Conservation (phyloP, 2,888 invertebrate genomes). For the Heliconius cydno region DNA sequence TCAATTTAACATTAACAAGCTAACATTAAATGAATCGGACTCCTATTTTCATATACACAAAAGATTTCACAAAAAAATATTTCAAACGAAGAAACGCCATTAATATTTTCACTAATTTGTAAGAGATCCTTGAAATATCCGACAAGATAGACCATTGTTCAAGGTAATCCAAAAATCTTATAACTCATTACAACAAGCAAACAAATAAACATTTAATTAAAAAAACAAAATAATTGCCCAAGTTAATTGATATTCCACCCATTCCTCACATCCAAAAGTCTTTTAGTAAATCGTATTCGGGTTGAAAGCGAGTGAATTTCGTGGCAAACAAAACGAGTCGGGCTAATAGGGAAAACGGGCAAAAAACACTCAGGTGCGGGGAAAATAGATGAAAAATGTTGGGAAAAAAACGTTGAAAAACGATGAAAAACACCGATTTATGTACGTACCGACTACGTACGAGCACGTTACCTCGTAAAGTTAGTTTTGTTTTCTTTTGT, state of each 20-base stretch:
- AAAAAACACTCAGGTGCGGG: conserved; percentile 41
- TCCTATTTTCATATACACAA: too few species aligned
- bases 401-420: conserved; percentile 42
- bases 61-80: too few species aligned
- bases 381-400: conserved; percentile 43
- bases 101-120: too few species aligned
- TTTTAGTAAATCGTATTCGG: conserved; percentile 52
- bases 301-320: conserved; percentile 54
- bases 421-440: conserved; percentile 28
- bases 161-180: too few species aligned
- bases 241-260: conserved; percentile 40
- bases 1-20: too few species aligned
- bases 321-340: conserved; percentile 54
- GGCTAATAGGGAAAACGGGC: conserved; percentile 46
- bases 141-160: too few species aligned
- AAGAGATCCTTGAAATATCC: too few species aligned
- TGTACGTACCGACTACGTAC: background rate
- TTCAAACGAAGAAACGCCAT: too few species aligned
- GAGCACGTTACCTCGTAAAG: conserved; percentile 16
- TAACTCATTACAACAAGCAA: too few species aligned
- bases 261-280: conserved; percentile 43
- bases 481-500: conserved; percentile 26
- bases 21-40: too few species aligned
- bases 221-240: background rate
- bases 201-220: background rate